phyloP scores from a whole-genome alignment of 2,797 vertebrate genomes.

The Parauchenoglanis ngamensis region DNA sequence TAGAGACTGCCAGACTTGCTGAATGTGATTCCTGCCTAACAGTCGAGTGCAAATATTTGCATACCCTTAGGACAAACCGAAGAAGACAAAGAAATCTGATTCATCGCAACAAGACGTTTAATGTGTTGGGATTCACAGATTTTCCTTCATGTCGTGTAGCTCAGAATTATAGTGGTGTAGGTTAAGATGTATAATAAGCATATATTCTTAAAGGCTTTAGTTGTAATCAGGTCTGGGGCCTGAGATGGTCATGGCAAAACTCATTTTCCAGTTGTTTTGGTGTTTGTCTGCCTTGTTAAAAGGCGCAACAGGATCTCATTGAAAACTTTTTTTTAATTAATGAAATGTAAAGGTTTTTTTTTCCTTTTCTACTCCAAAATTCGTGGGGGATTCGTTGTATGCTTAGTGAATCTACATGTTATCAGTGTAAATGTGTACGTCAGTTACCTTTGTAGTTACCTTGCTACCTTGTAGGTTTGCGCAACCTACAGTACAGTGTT shows the following conservation, averaged over 20 bases:
- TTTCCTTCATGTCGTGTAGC: neutral
- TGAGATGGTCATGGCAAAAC: neutral
- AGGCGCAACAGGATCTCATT: neutral
- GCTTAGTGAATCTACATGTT: neutral
- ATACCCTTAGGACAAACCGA: neutral
- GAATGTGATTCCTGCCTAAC: neutral
- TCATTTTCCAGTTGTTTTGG: neutral
- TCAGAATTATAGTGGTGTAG: neutral
- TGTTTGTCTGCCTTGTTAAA: neutral
- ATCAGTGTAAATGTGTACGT: neutral
- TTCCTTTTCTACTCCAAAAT: neutral
- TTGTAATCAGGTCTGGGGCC: neutral
- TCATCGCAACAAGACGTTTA: neutral
- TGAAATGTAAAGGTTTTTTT: neutral
- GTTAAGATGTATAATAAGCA: neutral
- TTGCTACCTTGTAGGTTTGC: neutral
- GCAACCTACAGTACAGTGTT: neutral
- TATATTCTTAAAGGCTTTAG: neutral
- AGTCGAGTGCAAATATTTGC: constrained; percentile 7
- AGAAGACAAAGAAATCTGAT: neutral
- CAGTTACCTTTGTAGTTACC: neutral
- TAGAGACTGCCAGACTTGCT: neutral
- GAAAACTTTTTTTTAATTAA: neutral
- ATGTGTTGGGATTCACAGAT: neutral
- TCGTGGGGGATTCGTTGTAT: too few relatives aligned